Evolutionary conservation across 2,113 vertebrate species (phyloP).

Genomic region (Tachysurus vachellii): DNA sequence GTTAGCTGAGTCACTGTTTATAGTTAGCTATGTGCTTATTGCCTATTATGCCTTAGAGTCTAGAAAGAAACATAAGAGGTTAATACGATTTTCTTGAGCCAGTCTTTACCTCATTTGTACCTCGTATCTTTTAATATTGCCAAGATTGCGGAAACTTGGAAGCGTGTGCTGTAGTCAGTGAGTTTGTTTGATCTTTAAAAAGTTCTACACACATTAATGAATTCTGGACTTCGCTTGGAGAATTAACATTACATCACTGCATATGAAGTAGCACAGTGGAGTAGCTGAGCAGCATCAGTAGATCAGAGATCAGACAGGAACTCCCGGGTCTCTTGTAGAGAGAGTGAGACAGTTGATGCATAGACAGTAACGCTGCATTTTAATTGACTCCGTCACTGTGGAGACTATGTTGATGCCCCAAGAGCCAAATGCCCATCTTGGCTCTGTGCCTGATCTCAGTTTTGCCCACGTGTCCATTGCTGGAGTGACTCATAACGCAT

Average conservation of each 20-base stretch:
- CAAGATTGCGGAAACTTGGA: not conserved
- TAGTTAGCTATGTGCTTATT: not conserved
- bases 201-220: slow-evolving; percentile 2
- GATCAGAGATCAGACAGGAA: slow-evolving; percentile 64
- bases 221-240: slow-evolving; percentile 11
- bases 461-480: slow-evolving; percentile 6
- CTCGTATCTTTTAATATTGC: not conserved
- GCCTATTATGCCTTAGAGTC: not conserved
- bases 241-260: slow-evolving; percentile 22
- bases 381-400: slow-evolving; percentile 48
- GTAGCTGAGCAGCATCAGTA: slow-evolving; percentile 55
- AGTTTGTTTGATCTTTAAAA: slow-evolving; percentile 44
- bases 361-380: slow-evolving; percentile 45
- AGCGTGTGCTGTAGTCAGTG: slow-evolving; percentile 11
- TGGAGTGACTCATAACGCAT: slow-evolving; percentile 27
- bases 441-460: slow-evolving; percentile 2
- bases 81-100: not conserved
- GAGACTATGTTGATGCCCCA: slow-evolving; percentile 12
- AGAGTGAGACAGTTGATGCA: slow-evolving; percentile 59
- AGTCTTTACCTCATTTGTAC: not conserved
- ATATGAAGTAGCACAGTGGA: slow-evolving; percentile 46
- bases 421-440: slow-evolving; percentile 15
- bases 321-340: slow-evolving; percentile 52
- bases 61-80: not conserved
- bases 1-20: not conserved